These are phyloP conservation scores for Drosophila gaucha DNA, from an alignment of 2,888 invertebrate genomes.

Conservation along the genomic window DNA sequence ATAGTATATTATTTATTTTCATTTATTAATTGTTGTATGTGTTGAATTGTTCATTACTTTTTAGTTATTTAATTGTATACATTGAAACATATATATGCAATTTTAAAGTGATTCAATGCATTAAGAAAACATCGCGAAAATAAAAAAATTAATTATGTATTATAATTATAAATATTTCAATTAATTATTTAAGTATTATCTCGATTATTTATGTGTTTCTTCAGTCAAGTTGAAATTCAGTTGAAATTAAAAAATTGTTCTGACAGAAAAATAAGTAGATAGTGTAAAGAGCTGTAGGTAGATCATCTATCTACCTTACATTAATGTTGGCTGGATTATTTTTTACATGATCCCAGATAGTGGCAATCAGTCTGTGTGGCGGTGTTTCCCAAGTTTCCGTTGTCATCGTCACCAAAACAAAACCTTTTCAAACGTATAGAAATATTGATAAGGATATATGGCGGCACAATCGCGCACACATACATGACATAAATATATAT, in stretches of 20 bases:
- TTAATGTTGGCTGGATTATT: not conserved
- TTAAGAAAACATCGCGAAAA: no score
- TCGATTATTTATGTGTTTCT: no score
- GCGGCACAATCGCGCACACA: constrained; percentile 23
- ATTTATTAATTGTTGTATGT: not conserved
- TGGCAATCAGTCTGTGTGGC: constrained; percentile 61
- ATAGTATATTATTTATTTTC: not conserved
- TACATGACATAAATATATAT: not conserved
- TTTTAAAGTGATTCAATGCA: no score
- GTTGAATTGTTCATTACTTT: not conserved
- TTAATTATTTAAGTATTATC: no score
- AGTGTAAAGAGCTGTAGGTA: not conserved
- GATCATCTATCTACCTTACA: not conserved
- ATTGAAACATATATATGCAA: no score
- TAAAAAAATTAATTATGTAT: no score
- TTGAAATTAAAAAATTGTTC: not conserved
- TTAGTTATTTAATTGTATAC: no score
- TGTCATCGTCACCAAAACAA: constrained; percentile 55
- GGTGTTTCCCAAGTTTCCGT: constrained; percentile 61
- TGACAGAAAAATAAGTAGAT: not conserved
- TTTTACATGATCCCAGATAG: constrained; percentile 50
- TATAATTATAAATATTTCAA: no score
- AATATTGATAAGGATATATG: constrained; percentile 75
- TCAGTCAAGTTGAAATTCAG: not conserved
- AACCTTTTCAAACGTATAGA: constrained; percentile 60